Conservation (phyloP, 2,113 vertebrate species). For the Vidua chalybeata region DNA sequence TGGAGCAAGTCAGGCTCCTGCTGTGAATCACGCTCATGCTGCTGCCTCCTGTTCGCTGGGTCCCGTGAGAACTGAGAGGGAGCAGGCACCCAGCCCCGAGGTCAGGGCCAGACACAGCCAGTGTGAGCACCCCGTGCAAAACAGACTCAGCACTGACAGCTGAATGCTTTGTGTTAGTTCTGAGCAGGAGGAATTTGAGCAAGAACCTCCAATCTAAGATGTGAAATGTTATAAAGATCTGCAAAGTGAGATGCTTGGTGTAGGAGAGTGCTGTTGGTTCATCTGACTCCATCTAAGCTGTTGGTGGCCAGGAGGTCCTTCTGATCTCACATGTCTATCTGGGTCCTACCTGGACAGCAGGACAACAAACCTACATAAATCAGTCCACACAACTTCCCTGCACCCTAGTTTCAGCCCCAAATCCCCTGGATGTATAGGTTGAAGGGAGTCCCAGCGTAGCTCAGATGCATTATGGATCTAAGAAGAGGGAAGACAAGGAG, state of each 20-base stretch:
- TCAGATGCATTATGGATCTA: neutral
- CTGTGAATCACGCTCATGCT: neutral
- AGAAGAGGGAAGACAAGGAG: neutral
- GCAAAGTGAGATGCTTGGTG: neutral
- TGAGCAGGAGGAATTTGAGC: neutral
- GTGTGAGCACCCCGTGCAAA: neutral
- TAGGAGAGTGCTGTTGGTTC: neutral
- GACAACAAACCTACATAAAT: neutral
- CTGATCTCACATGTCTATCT: neutral
- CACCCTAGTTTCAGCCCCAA: neutral
- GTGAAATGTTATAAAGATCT: neutral
- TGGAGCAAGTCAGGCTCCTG: neutral
- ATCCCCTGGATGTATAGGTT: neutral
- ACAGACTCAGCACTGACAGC: neutral
- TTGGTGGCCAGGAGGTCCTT: neutral
- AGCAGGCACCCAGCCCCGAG: neutral
- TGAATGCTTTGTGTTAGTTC: neutral
- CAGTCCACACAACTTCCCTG: neutral
- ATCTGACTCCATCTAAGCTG: neutral
- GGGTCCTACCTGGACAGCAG: neutral
- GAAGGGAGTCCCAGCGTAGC: neutral
- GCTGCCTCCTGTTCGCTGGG: rapidly evolving
- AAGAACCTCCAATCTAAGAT: neutral
- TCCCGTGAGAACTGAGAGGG: neutral
- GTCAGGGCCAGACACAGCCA: neutral